Conservation (phyloP, 2,113 vertebrate genomes). For the Festucalex cinctus region DNA sequence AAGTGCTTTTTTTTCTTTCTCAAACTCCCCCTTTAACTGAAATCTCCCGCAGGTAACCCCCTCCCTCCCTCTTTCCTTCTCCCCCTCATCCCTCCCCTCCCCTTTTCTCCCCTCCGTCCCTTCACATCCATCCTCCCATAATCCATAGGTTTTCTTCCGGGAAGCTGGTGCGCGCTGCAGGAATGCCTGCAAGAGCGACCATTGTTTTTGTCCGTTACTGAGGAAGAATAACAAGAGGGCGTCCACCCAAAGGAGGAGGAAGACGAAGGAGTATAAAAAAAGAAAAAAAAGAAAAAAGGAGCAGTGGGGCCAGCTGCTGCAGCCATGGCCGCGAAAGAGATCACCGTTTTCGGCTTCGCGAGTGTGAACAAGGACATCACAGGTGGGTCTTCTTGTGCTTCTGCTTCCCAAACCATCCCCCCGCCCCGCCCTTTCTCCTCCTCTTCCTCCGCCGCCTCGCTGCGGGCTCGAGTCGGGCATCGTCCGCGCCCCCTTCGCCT, state of each 20-base stretch:
- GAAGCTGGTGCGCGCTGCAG: slow-evolving; percentile 73
- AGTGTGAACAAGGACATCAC: slow-evolving; percentile 70
- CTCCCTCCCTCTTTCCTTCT: slow-evolving; percentile 28
- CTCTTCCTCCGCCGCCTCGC: neutral
- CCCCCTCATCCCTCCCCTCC: slow-evolving; percentile 12
- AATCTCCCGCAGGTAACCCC: slow-evolving; percentile 37
- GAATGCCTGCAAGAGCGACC: slow-evolving; percentile 72
- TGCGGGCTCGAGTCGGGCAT: slow-evolving; percentile 17
- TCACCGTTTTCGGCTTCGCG: slow-evolving; percentile 64
- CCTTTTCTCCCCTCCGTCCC: slow-evolving; percentile 16
- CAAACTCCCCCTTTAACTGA: neutral
- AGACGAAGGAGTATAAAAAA: slow-evolving; percentile 17
- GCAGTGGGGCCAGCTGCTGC: slow-evolving; percentile 18
- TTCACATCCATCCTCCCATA: slow-evolving; percentile 38
- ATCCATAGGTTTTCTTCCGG: slow-evolving; percentile 49
- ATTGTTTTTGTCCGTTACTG: slow-evolving; percentile 43
- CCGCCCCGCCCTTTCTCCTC: neutral
- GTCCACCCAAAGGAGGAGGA: slow-evolving; percentile 14
- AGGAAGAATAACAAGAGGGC: slow-evolving; percentile 35
- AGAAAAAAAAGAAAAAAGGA: slow-evolving; percentile 20
- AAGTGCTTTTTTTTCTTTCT: neutral
- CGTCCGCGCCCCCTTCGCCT: slow-evolving; percentile 29
- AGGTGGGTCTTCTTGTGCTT: slow-evolving; percentile 62
- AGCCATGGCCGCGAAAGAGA: slow-evolving; percentile 76
- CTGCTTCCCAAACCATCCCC: neutral